phyloP scores from a whole-genome alignment of 2,113 vertebrate species.

The Melanotaenia duboulayi region DNA sequence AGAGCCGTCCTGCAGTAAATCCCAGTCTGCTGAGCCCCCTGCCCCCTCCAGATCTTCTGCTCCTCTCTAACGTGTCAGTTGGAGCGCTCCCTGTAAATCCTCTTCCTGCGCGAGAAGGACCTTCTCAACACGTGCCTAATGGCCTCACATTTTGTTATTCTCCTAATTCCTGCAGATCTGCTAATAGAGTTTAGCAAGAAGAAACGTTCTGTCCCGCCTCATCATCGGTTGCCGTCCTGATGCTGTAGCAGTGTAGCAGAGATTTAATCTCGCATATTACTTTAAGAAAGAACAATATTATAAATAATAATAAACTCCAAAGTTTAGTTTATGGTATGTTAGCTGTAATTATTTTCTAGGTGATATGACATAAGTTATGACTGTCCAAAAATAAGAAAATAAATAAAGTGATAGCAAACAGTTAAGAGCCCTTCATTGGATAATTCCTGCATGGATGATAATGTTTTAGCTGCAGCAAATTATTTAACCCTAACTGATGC shows the following conservation, averaged over 20 bases:
- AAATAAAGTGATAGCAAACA: too few species aligned
- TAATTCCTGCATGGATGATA: too few species aligned
- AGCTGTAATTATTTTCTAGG: too few species aligned
- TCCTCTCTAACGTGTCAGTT: constrained; percentile 13
- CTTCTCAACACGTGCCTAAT: constrained; percentile 1
- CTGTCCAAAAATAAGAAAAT: too few species aligned
- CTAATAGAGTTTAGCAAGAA: constrained; percentile 29
- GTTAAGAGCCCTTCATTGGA: too few species aligned
- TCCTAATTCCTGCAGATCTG: constrained; percentile 31
- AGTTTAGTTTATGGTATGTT: too few species aligned
- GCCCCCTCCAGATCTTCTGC: neutral
- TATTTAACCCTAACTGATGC: too few species aligned
- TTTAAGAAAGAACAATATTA: too few species aligned
- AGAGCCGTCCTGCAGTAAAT: constrained; percentile 44
- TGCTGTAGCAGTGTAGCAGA: neutral
- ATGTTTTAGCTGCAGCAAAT: too few species aligned
- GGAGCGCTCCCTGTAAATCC: constrained; percentile 51
- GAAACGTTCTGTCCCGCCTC: neutral
- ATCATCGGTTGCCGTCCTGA: neutral
- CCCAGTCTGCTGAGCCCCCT: constrained; percentile 28
- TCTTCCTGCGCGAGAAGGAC: constrained; percentile 29
- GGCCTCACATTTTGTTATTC: constrained; percentile 29
- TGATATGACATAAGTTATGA: too few species aligned
- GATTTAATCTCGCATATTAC: constrained; percentile 32
- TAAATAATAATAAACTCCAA: too few species aligned